These are phyloP conservation scores for Troglohyphantes excavatus DNA, from an alignment of 2,888 invertebrate species.

Conservation along the genomic window DNA sequence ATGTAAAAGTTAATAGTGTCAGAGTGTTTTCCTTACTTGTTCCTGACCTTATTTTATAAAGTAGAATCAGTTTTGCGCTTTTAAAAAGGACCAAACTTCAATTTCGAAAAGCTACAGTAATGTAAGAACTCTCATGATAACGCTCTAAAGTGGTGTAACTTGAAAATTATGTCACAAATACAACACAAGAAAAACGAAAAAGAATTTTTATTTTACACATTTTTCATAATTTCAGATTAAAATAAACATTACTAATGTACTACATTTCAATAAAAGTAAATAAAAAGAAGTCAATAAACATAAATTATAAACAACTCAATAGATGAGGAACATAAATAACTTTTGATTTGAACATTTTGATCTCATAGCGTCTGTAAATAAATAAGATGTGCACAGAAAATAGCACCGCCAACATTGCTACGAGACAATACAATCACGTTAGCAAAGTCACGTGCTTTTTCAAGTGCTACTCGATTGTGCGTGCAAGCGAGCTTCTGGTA, in stretches of 20 bases:
- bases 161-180: neutral
- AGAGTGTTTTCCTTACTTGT: no score
- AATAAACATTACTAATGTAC: constrained; percentile 34
- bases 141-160: no score
- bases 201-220: constrained; percentile 51
- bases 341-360: constrained; percentile 69
- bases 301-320: constrained; percentile 2
- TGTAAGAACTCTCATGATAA: no score
- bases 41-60: no score
- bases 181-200: constrained; percentile 27
- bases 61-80: no score
- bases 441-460: neutral
- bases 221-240: constrained; percentile 21
- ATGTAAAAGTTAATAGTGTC: no score
- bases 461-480: constrained; percentile 26
- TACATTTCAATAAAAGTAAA: constrained; percentile 31
- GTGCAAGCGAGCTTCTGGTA: constrained; percentile 39
- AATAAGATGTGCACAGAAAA: constrained; percentile 35
- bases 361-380: constrained; percentile 28
- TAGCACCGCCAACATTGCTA: neutral
- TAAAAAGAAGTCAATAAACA: constrained; percentile 31
- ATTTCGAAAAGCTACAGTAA: no score
- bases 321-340: constrained; percentile 55
- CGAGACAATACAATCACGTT: neutral
- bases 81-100: no score